A percentile compares a stretch with the other conserved stretches of the same genome.
These are phyloP conservation scores for Pemphredon lugubris DNA, from an alignment of 2,888 invertebrate genomes.

Conservation along the genomic window DNA sequence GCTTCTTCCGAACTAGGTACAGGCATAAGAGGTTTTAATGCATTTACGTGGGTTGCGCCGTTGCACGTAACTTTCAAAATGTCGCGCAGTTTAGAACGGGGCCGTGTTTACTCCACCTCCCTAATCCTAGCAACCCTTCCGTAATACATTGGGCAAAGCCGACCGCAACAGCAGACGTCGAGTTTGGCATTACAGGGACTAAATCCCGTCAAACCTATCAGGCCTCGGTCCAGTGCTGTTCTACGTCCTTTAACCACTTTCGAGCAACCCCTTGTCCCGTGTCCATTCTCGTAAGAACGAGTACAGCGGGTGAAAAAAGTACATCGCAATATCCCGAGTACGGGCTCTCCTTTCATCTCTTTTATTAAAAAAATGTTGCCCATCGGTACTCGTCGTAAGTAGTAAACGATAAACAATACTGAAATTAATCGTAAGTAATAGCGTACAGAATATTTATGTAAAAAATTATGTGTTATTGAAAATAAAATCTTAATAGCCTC, in stretches of 20 bases:
- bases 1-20: constrained; percentile 5
- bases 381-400: too few species aligned
- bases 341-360: too few species aligned
- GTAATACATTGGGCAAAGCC: constrained; percentile 57
- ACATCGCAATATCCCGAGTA: too few species aligned
- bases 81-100: constrained; percentile 57
- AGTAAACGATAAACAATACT: too few species aligned
- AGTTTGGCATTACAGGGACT: constrained; percentile 61
- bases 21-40: constrained; percentile 38
- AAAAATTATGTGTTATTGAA: too few species aligned
- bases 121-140: constrained; percentile 61
- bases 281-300: not conserved
- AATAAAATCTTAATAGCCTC: too few species aligned
- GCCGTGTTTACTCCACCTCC: constrained; percentile 57
- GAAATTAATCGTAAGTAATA: too few species aligned
- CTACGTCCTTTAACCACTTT: constrained; percentile 31
- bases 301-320: too few species aligned
- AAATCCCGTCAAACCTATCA: constrained; percentile 68
- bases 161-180: constrained; percentile 64
- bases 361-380: too few species aligned
- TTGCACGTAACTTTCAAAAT: constrained; percentile 52
- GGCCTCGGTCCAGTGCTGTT: constrained; percentile 26
- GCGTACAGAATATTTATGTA: too few species aligned
- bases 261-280: not conserved
- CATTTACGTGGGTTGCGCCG: constrained; percentile 21